Percentiles rank a stretch among this genome's conserved stretches.
These are phyloP conservation scores for Nasonia oneida DNA, from an alignment of 2,888 invertebrate genomes.

Conservation along the genomic window DNA sequence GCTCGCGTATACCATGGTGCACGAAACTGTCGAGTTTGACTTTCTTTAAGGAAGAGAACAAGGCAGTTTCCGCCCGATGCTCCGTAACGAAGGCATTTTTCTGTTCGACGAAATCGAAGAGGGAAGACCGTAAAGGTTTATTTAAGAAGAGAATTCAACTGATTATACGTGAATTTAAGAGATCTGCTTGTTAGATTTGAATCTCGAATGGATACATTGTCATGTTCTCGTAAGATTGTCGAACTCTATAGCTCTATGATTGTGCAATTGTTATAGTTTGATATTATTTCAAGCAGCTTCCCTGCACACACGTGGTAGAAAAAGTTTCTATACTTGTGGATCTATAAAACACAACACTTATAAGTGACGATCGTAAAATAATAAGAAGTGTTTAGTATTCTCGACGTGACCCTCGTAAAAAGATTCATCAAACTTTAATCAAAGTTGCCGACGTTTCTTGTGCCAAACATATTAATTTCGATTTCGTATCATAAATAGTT, in stretches of 20 bases:
- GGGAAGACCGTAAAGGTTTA: conserved; percentile 32
- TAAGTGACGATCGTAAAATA: conserved; percentile 43
- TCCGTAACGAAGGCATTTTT: conserved; percentile 52
- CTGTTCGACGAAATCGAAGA: conserved; percentile 9
- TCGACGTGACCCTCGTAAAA: conserved; percentile 42
- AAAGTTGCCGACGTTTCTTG: conserved; percentile 44
- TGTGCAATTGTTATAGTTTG: not conserved
- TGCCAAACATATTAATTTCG: conserved; percentile 48
- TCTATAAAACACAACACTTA: conserved; percentile 24
- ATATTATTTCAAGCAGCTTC: not conserved
- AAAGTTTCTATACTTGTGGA: not conserved
- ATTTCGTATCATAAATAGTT: conserved; percentile 11
- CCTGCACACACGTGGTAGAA: no score
- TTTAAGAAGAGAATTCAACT: conserved; percentile 45
- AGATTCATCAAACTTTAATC: conserved; percentile 56
- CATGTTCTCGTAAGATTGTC: not conserved
- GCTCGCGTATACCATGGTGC: not conserved
- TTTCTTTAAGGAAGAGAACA: conserved; percentile 48
- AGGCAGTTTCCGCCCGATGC: conserved; percentile 30
- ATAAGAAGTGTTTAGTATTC: conserved; percentile 47
- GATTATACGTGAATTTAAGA: conserved; percentile 32
- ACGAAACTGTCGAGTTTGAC: conserved; percentile 55
- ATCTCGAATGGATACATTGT: not conserved
- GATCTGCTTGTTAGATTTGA: not conserved
- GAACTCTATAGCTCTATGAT: no score